Evolutionary conservation across 2,797 vertebrate species (phyloP).

Genomic region (Mionectes olivaceus): DNA sequence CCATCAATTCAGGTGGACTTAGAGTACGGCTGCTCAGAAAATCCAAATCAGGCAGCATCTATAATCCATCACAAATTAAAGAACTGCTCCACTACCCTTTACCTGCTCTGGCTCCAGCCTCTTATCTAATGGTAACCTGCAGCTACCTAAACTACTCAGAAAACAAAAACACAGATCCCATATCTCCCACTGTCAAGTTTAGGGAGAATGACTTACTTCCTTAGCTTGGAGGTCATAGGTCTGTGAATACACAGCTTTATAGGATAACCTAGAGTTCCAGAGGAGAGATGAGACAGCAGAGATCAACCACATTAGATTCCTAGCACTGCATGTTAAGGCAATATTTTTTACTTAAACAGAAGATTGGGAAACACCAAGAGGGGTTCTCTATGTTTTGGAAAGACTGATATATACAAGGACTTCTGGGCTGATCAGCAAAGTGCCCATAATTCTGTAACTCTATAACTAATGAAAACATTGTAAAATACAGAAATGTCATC

Average conservation of each 20-base stretch:
- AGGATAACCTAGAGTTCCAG: background rate
- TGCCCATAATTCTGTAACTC: background rate
- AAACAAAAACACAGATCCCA: rapidly evolving
- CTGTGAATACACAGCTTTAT: background rate
- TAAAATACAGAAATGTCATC: background rate
- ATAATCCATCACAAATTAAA: background rate
- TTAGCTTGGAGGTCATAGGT: background rate
- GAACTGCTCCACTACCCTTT: background rate
- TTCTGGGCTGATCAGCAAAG: background rate
- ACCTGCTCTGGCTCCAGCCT: background rate
- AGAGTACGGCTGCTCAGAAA: slow-evolving; percentile 30
- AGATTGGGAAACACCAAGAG: background rate
- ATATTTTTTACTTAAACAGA: background rate
- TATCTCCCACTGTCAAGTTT: background rate
- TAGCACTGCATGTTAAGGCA: background rate
- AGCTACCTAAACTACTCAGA: background rate
- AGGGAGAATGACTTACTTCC: background rate
- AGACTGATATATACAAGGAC: background rate
- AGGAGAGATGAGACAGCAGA: background rate
- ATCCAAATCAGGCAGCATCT: background rate
- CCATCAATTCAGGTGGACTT: slow-evolving; percentile 10
- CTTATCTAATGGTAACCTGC: background rate
- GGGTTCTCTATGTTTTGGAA: background rate
- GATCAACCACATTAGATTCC: background rate
- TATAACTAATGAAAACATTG: background rate